phyloP scores from a whole-genome alignment of 2,888 invertebrate species.

The Volucella inflata region DNA sequence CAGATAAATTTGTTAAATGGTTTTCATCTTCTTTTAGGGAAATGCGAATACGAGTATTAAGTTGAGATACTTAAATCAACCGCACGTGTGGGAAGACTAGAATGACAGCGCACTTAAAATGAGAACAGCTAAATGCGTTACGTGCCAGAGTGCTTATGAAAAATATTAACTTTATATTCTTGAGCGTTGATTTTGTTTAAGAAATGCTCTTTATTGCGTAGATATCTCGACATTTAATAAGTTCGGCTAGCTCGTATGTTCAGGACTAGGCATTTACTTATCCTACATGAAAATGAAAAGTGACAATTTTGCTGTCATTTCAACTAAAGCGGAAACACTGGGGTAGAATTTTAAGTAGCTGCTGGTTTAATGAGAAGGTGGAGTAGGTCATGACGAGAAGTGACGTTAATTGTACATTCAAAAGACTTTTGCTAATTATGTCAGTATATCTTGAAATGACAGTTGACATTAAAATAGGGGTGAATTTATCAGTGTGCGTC shows the following conservation, averaged over 20 bases:
- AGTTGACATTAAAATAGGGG: background rate
- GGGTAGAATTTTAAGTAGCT: constrained; percentile 35
- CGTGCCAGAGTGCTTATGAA: constrained; percentile 57
- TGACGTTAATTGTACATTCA: constrained; percentile 31
- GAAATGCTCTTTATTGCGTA: constrained; percentile 1
- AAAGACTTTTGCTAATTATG: background rate
- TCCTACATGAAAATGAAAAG: constrained; percentile 40
- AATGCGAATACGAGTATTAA: constrained; percentile 2
- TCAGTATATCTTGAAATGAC: background rate
- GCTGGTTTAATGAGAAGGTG: background rate
- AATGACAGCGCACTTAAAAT: background rate
- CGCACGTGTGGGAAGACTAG: constrained; percentile 24
- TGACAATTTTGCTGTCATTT: constrained; percentile 45
- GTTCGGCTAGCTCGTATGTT: background rate
- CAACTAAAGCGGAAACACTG: constrained; percentile 3
- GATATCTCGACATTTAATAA: background rate
- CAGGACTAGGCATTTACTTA: constrained; percentile 44
- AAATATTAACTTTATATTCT: constrained; percentile 54
- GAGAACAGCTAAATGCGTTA: constrained; percentile 44
- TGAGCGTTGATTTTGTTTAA: constrained; percentile 25
- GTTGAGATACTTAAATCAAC: constrained; percentile 58
- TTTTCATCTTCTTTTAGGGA: constrained; percentile 18
- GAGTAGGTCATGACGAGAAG: background rate
- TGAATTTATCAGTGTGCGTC: too few species aligned
- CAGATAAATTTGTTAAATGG: constrained; percentile 66